A percentile compares a stretch with the other conserved stretches of the same genome.
Conservation (phyloP, 2,113 vertebrate species). For the Oncorhynchus tshawytscha region DNA sequence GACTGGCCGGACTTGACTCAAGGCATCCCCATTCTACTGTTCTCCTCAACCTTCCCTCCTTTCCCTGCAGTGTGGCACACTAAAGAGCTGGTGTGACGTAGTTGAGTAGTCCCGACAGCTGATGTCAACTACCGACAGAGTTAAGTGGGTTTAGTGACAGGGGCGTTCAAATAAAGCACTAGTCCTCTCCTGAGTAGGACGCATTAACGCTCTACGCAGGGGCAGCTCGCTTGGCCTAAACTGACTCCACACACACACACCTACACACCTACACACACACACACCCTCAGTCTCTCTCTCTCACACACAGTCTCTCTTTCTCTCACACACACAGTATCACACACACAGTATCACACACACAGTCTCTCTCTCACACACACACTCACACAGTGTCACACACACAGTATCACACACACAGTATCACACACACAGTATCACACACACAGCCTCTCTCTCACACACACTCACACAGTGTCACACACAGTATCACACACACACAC, state of each 20-base stretch:
- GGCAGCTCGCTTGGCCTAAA: neutral
- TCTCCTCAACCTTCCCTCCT: neutral
- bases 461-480: neutral
- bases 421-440: neutral
- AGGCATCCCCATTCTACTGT: neutral
- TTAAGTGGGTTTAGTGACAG: neutral
- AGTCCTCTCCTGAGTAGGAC: neutral
- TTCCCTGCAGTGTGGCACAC: neutral
- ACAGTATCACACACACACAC: no score
- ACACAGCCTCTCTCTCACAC: neutral
- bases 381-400: no score
- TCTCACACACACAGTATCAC: no score
- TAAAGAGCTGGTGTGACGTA: neutral
- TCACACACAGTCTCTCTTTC: no score
- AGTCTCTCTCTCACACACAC: no score
- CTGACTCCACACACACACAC: neutral
- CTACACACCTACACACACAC: neutral
- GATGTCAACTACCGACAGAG: neutral
- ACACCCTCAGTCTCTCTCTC: no score
- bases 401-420: neutral
- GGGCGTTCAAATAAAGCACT: neutral
- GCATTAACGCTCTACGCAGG: neutral
- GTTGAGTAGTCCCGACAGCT: constrained; percentile 1
- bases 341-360: no score
- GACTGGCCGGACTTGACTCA: neutral